These are phyloP conservation scores for Myotis vivesi DNA, from an alignment of 2,797 vertebrate species.

Conservation along the genomic window DNA sequence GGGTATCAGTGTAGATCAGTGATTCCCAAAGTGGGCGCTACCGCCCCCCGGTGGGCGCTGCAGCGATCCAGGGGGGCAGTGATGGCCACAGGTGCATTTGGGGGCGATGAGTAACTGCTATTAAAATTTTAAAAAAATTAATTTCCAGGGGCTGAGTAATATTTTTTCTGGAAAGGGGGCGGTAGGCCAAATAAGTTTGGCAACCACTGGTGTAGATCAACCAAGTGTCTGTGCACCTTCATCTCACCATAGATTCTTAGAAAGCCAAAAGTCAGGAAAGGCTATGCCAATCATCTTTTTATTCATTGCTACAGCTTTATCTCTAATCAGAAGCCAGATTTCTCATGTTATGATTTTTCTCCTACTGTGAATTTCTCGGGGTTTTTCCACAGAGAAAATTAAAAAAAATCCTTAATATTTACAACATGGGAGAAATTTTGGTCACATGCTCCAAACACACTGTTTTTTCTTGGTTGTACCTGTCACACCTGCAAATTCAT, in stretches of 20 bases:
- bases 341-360: not conserved
- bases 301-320: not conserved
- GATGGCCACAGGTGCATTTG: too few relatives aligned
- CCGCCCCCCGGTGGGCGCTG: too few relatives aligned
- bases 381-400: not conserved
- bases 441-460: not conserved
- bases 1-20: not conserved
- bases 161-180: too few relatives aligned
- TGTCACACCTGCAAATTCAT: not conserved
- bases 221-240: not conserved
- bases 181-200: too few relatives aligned
- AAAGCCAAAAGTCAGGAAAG: not conserved
- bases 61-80: too few relatives aligned
- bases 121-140: too few relatives aligned
- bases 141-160: too few relatives aligned
- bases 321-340: slow-evolving; percentile 8
- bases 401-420: not conserved
- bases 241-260: not conserved
- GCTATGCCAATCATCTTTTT: not conserved
- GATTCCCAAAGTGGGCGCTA: too few relatives aligned
- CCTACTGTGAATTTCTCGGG: not conserved
- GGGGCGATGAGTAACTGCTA: too few relatives aligned
- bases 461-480: not conserved
- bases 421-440: not conserved
- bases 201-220: too few relatives aligned